These are phyloP conservation scores for Drosophila pullipes DNA, from an alignment of 2,888 invertebrate genomes.

Conservation along the genomic window DNA sequence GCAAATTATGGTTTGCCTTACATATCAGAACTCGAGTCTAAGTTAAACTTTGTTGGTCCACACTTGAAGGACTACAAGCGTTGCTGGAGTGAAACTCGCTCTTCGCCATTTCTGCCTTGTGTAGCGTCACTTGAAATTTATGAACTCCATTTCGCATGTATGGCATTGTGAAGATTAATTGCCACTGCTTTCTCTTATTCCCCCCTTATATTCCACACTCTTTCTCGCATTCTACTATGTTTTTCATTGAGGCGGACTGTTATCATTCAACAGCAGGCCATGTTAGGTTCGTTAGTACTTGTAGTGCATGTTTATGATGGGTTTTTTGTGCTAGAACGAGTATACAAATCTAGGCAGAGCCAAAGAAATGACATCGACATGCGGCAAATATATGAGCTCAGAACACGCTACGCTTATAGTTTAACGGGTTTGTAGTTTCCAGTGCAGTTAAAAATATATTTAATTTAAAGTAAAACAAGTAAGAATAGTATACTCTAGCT, in stretches of 20 bases:
- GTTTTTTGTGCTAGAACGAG: conserved; percentile 40
- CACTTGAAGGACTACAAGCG: conserved; percentile 21
- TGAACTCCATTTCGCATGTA: conserved; percentile 78
- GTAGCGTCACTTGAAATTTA: conserved; percentile 75
- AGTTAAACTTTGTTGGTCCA: conserved; percentile 54
- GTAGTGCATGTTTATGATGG: conserved; percentile 29
- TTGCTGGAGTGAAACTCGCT: conserved; percentile 1
- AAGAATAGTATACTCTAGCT: not conserved
- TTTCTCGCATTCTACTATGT: conserved; percentile 19
- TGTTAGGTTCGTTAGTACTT: conserved; percentile 53
- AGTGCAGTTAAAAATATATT: not conserved
- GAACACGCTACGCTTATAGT: conserved; percentile 38
- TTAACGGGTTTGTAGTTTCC: conserved; percentile 3
- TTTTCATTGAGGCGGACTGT: conserved; percentile 64
- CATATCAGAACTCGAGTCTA: conserved; percentile 37
- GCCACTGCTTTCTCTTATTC: conserved; percentile 53
- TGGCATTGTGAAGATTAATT: conserved; percentile 76
- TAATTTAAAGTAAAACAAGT: not conserved
- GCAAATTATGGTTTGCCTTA: conserved; percentile 13
- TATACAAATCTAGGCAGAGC: conserved; percentile 13
- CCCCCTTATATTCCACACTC: not conserved
- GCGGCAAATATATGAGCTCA: conserved; percentile 50
- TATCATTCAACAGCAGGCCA: conserved; percentile 75
- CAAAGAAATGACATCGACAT: conserved; percentile 66
- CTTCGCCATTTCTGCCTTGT: conserved; percentile 39